phyloP scores from a whole-genome alignment of 2,888 invertebrate species.

The Oligia latruncula region DNA sequence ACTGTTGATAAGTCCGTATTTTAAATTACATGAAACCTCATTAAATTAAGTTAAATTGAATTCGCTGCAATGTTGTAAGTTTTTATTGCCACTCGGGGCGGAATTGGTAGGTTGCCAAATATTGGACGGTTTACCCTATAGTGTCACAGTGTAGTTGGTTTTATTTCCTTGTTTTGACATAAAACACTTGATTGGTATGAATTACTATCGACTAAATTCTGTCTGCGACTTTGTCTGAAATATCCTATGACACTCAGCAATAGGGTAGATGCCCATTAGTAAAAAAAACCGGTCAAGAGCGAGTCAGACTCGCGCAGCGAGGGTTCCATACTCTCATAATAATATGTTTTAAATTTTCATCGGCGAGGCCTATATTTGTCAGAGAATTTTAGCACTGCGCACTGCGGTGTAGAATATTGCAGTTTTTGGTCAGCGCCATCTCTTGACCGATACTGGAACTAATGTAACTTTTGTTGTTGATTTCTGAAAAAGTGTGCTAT shows the following conservation, averaged over 20 bases:
- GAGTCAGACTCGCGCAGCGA: too few relatives aligned
- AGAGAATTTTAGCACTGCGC: too few relatives aligned
- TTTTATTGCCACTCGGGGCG: conserved; percentile 51
- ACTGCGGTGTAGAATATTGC: too few relatives aligned
- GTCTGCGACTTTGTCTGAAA: neutral
- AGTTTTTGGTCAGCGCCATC: too few relatives aligned
- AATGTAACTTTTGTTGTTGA: too few relatives aligned
- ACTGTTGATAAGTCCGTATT: conserved; percentile 23
- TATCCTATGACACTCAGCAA: neutral
- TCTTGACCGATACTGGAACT: too few relatives aligned
- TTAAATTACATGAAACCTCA: conserved; percentile 49
- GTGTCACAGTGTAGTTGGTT: conserved; percentile 18
- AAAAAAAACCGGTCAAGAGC: too few relatives aligned
- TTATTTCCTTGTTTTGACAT: conserved; percentile 28
- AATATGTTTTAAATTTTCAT: too few relatives aligned
- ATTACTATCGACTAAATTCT: neutral
- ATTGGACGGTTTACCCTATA: conserved; percentile 29
- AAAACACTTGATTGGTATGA: neutral
- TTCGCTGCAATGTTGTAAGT: conserved; percentile 46
- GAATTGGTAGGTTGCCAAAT: conserved; percentile 58
- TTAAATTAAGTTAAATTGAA: conserved; percentile 60
- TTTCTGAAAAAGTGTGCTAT: too few relatives aligned
- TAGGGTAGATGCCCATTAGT: neutral
- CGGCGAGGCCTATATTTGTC: too few relatives aligned
- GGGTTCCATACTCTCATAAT: too few relatives aligned